A percentile compares a stretch with the other conserved stretches of the same genome.
These are phyloP conservation scores for Chaenodraco wilsoni DNA, from an alignment of 2,797 vertebrate genomes.

Conservation along the genomic window DNA sequence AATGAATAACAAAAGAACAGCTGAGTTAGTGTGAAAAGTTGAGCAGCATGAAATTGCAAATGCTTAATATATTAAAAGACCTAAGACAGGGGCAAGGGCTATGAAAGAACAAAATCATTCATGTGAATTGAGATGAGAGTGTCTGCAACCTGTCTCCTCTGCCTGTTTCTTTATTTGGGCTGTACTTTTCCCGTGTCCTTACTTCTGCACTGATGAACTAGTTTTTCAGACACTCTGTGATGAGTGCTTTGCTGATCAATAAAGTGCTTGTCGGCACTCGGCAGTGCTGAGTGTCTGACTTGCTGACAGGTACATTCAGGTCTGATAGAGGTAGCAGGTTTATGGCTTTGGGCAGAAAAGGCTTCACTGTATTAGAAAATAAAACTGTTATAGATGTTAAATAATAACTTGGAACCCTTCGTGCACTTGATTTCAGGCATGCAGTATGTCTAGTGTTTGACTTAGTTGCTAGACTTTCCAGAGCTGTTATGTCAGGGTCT, in stretches of 20 bases:
- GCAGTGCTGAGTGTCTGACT: not conserved
- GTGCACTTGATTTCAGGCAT: not conserved
- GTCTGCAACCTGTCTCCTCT: not conserved
- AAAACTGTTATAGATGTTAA: not conserved
- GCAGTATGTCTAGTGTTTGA: not conserved
- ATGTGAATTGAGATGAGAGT: not conserved
- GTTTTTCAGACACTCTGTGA: constrained; percentile 4
- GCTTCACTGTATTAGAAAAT: not conserved
- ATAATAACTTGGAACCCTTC: too few species aligned
- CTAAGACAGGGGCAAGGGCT: not conserved
- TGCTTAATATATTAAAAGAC: not conserved
- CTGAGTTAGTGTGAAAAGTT: not conserved
- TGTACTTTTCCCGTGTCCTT: not conserved
- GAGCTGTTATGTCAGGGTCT: not conserved
- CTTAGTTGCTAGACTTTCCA: not conserved
- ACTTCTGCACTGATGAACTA: not conserved
- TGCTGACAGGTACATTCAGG: constrained; percentile 13
- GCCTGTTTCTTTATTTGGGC: not conserved
- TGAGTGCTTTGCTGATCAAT: constrained; percentile 20
- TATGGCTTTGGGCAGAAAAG: constrained; percentile 1
- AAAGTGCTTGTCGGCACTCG: not conserved
- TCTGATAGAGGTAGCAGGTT: constrained; percentile 3
- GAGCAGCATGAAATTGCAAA: not conserved
- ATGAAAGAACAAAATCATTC: not conserved
- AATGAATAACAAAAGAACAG: not conserved